phyloP scores from a whole-genome alignment of 2,113 vertebrate genomes.

The Eidolon helvum region DNA sequence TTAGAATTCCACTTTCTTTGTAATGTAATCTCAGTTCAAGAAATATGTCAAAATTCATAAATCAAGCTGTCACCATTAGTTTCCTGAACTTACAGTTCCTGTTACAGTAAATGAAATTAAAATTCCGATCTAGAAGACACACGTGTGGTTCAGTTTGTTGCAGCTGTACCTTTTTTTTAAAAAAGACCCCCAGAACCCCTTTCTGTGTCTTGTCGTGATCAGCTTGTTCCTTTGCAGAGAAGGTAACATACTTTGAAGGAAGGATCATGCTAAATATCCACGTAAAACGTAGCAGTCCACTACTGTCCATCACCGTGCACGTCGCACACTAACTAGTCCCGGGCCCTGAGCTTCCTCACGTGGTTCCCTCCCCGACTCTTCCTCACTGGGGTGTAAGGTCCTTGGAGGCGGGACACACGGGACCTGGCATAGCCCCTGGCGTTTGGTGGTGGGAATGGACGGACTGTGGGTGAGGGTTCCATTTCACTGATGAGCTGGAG shows the following conservation, averaged over 20 bases:
- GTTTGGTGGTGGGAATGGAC: accelerated
- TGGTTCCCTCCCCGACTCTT: accelerated
- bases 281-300: accelerated
- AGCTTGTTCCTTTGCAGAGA: neutral
- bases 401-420: accelerated
- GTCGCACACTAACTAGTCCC: accelerated
- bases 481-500: accelerated
- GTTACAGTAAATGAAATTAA: constrained; percentile 62
- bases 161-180: neutral
- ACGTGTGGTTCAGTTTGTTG: neutral
- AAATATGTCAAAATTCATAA: constrained; percentile 67
- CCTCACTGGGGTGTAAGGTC: neutral
- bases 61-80: constrained; percentile 66
- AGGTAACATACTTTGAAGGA: neutral
- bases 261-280: accelerated
- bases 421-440: accelerated
- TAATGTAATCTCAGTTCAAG: constrained; percentile 68
- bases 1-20: constrained; percentile 73
- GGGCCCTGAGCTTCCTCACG: neutral
- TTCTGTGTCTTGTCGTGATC: neutral
- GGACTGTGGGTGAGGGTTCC: accelerated
- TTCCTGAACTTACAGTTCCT: constrained; percentile 60
- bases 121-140: constrained; percentile 19
- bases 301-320: accelerated
- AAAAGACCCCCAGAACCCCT: too few species aligned